Base-by-base conservation (phyloP, 2,797 vertebrate genomes). In the Alectoris magna region DNA sequence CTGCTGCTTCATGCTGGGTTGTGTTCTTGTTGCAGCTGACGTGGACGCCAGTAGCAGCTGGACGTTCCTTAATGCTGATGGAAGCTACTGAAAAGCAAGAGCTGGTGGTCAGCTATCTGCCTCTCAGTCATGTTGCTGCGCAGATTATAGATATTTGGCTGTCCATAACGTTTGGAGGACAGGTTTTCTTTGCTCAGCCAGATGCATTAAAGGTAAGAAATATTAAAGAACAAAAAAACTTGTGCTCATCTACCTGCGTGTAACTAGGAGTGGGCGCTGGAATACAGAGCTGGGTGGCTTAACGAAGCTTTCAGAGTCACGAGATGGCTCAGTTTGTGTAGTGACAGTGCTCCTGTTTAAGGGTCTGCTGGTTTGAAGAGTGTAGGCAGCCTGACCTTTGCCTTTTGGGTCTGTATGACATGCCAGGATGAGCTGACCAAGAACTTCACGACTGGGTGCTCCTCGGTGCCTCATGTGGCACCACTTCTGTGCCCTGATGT, bases 121-220 rank as follows among this genome's bases (percentile, higher is more conserved):
- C 99, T 1, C 99, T 99, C 87, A 99, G 99, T 88, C 99, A 99
- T 91, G 88, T 99, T 2, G 98, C 99, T 0, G 98, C 99, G 0
- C 99, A 99, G 96, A 99, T 99, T 98, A 88, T 98, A 1, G 99
- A 99, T 79, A 98, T 99, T 39, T 99, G 99, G 99, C 56, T 98
- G 18, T 88, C 98, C 23, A 97, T 99, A 88, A 98, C 84, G 31
- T 96, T 98, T 0, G 99, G 99, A 9, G 98, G 96, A 2, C 91
- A 96, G 6, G 97, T 97, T 0, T 97, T 98, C 97, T 99, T 99
- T 8, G 99, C 99, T 36, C 98, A 99, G 36, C 98, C 99, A 0
- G 99, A 99, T 1, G 99, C 99, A 0, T 96, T 99, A 55, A 99
- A 98, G 98, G 99, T 99, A 96, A 98, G 6, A 97, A 56, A 6